Percentiles rank a stretch among this genome's conserved stretches.
phyloP scores from a whole-genome alignment of 2,797 vertebrate species.

The Schizopygopsis malacanthus region DNA sequence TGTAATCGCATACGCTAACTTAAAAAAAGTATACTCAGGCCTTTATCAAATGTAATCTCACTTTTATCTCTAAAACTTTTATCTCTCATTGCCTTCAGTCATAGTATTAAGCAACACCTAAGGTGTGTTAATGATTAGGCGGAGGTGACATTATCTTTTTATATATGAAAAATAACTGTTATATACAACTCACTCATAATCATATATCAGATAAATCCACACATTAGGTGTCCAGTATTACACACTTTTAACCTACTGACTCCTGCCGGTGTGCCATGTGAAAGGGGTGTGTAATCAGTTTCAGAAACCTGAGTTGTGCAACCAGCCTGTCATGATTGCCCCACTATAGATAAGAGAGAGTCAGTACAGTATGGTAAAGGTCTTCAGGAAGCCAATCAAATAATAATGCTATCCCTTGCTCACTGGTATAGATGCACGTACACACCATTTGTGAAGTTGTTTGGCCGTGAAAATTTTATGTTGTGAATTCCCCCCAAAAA shows the following conservation, averaged over 20 bases:
- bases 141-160: neutral
- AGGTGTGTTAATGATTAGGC: neutral
- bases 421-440: neutral
- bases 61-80: neutral
- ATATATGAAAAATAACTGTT: neutral
- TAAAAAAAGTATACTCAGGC: too few relatives aligned
- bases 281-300: neutral
- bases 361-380: slow-evolving; percentile 31
- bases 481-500: neutral
- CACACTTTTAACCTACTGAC: neutral
- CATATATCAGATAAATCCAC: neutral
- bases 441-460: neutral
- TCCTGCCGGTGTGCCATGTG: neutral
- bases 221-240: neutral
- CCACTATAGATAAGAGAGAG: slow-evolving; percentile 27
- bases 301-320: slow-evolving; percentile 1
- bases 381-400: slow-evolving; percentile 14
- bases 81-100: neutral
- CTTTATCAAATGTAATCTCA: neutral
- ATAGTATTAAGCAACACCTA: neutral
- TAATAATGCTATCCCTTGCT: neutral
- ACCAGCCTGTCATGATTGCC: slow-evolving; percentile 5
- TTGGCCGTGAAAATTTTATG: neutral
- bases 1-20: too few relatives aligned
- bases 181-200: neutral